Evolutionary conservation across 2,113 vertebrate genomes (phyloP).

Genomic region (Stigmatopora nigra): DNA sequence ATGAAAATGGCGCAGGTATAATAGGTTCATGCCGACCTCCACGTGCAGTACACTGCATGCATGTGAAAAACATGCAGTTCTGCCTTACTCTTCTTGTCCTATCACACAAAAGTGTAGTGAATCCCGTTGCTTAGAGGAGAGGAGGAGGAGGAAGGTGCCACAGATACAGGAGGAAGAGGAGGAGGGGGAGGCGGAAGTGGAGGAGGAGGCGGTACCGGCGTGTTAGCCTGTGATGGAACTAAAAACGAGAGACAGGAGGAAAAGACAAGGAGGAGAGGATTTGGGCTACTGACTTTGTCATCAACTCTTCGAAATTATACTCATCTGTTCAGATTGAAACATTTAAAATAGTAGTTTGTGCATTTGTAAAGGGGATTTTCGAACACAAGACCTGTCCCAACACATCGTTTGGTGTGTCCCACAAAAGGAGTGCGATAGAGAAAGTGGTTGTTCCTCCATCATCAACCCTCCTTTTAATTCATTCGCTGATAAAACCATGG

Average conservation of each 20-base stretch:
- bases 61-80: constrained; percentile 65
- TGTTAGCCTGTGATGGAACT: constrained; percentile 81
- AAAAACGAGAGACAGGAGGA: constrained; percentile 69
- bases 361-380: too few species aligned
- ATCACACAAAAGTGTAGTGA: constrained; percentile 99
- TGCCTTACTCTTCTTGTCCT: constrained; percentile 83
- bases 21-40: constrained; percentile 15
- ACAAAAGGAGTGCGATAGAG: too few species aligned
- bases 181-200: constrained; percentile 76
- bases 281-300: constrained; percentile 8
- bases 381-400: too few species aligned
- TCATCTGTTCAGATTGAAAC: not conserved
- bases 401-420: too few species aligned
- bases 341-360: too few species aligned
- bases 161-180: constrained; percentile 73
- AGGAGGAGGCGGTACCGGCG: constrained; percentile 75
- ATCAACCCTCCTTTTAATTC: too few species aligned
- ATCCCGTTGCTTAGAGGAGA: constrained; percentile 92
- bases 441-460: too few species aligned
- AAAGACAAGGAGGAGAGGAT: constrained; percentile 35
- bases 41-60: constrained; percentile 10
- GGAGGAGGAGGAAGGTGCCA: constrained; percentile 63
- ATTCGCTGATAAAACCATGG: too few species aligned
- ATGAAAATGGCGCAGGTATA: constrained; percentile 54
- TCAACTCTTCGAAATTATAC: not conserved